phyloP scores from a whole-genome alignment of 2,797 vertebrate species.

The Urophycis tenuis region DNA sequence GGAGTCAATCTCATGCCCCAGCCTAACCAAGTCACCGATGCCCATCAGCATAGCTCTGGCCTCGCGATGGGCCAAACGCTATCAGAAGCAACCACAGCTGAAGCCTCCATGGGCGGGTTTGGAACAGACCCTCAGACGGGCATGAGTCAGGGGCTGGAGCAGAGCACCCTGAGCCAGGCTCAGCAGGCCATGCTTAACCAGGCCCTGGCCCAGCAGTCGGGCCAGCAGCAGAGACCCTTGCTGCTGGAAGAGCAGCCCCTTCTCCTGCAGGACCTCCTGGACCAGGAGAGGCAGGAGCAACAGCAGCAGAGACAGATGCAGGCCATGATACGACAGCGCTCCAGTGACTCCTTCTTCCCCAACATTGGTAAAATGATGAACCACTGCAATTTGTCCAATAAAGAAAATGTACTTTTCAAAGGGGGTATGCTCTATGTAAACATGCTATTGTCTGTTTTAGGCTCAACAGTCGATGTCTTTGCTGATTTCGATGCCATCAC shows the following conservation, averaged over 20 bases:
- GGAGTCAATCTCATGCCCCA: constrained; percentile 66
- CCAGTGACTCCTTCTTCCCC: constrained; percentile 91
- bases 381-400: background rate
- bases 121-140: constrained; percentile 71
- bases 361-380: constrained; percentile 80
- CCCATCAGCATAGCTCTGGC: constrained; percentile 55
- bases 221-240: constrained; percentile 79
- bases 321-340: constrained; percentile 97
- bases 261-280: constrained; percentile 91
- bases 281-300: constrained; percentile 96
- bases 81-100: constrained; percentile 58
- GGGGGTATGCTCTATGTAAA: background rate
- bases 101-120: constrained; percentile 65
- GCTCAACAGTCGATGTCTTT: constrained; percentile 31
- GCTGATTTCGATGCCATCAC: constrained; percentile 96
- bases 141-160: constrained; percentile 67
- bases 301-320: constrained; percentile 99
- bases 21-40: constrained; percentile 65
- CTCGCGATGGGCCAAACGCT: constrained; percentile 66
- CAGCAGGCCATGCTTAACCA: constrained; percentile 78
- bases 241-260: constrained; percentile 95
- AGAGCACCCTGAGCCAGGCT: constrained; percentile 63
- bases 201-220: constrained; percentile 67
- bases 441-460: background rate
- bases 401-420: background rate